A percentile compares a stretch with the other conserved stretches of the same genome.
phyloP scores from a whole-genome alignment of 2,797 vertebrate genomes.

The Sebastes aleutianus region DNA sequence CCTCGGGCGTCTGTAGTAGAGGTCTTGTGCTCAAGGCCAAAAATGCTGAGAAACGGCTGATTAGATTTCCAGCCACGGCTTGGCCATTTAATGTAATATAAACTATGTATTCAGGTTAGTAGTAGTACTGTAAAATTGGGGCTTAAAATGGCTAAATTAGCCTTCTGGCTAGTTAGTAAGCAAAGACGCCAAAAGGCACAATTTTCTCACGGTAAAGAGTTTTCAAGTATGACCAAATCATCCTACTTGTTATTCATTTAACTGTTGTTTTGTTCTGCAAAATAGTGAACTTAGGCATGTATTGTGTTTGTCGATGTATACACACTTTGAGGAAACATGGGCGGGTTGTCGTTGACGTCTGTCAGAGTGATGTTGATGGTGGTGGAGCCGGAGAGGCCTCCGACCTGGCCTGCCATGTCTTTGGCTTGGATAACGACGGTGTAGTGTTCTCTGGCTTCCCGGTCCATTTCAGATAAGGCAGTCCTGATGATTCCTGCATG shows the following conservation, averaged over 20 bases:
- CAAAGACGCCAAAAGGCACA: background rate
- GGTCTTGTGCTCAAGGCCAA: conserved; percentile 29
- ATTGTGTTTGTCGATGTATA: conserved; percentile 29
- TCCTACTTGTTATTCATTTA: background rate
- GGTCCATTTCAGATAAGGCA: conserved; percentile 97
- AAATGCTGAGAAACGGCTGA: background rate
- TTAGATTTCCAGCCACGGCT: background rate
- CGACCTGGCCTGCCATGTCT: conserved; percentile 99
- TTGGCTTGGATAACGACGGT: conserved; percentile 99
- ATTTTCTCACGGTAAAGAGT: background rate
- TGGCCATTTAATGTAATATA: background rate
- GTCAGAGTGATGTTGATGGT: conserved; percentile 97
- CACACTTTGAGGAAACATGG: conserved; percentile 96
- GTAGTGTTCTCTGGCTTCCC: conserved; percentile 97
- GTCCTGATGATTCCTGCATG: conserved; percentile 94
- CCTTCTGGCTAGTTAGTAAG: conserved; percentile 12
- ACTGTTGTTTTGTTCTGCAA: background rate
- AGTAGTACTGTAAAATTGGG: conserved; percentile 1
- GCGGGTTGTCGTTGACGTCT: conserved; percentile 98
- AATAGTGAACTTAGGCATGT: background rate
- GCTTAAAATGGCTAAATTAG: background rate
- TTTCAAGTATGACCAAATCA: background rate
- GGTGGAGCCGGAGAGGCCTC: conserved; percentile 95
- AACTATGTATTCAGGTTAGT: conserved; percentile 13
- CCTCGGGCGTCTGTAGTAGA: conserved; percentile 2